Conservation (phyloP, 1,140 invertebrate species). For the Berghia stephanieae region DNA sequence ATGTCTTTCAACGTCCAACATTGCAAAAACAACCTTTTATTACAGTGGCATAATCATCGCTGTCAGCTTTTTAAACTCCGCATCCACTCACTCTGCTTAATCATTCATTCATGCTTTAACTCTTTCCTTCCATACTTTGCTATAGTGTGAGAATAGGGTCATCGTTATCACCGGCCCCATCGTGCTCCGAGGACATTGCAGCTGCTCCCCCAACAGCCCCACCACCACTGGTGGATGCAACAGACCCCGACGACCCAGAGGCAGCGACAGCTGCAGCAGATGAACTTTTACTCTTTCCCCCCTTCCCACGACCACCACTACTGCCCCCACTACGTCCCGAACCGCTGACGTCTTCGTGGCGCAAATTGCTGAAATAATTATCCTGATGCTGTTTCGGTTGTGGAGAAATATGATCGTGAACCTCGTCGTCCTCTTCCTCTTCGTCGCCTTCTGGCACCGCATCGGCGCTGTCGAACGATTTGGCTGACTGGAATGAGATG, state of each 20-base stretch:
- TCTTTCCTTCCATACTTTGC: background rate
- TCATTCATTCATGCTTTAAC: background rate
- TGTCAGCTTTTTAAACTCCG: background rate
- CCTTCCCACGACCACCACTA: background rate
- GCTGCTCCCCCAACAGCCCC: too few species aligned
- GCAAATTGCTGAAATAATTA: too few species aligned
- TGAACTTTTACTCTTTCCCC: background rate
- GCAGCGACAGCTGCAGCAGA: too few species aligned
- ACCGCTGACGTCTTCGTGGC: conserved; percentile 9
- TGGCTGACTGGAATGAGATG: conserved; percentile 48
- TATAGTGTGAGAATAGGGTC: conserved; percentile 36
- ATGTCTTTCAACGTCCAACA: background rate
- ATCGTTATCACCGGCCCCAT: conserved; percentile 31
- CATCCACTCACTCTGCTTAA: too few species aligned
- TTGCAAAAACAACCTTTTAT: background rate
- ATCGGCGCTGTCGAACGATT: conserved; percentile 57
- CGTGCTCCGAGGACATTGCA: too few species aligned
- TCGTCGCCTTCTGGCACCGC: conserved; percentile 41
- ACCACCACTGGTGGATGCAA: too few species aligned
- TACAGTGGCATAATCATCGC: background rate
- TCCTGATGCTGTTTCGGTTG: too few species aligned
- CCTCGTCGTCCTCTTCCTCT: conserved; percentile 58
- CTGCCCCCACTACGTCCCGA: background rate
- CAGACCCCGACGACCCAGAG: too few species aligned
- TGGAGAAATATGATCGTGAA: conserved; percentile 54